Evolutionary conservation across 2,888 invertebrate species (phyloP).

Genomic region (Papilio protenor): DNA sequence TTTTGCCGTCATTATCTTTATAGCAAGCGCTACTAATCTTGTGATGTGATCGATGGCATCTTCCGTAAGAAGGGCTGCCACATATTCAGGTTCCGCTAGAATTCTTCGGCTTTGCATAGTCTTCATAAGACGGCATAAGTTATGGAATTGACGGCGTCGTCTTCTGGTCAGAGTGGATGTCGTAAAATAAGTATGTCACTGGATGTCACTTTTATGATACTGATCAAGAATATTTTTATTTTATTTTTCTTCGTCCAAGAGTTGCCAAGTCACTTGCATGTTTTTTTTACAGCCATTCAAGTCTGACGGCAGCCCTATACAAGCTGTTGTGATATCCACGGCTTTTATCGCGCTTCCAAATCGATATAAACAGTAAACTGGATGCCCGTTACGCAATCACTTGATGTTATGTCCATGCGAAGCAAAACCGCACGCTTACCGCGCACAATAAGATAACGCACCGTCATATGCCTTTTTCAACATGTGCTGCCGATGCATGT

Average conservation of each 20-base stretch:
- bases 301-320: slow-evolving; percentile 42
- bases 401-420: slow-evolving; percentile 61
- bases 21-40: slow-evolving; percentile 64
- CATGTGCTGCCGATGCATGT: background rate
- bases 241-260: background rate
- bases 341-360: slow-evolving; percentile 59
- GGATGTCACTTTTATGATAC: no score
- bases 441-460: slow-evolving; percentile 39
- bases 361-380: slow-evolving; percentile 68
- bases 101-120: background rate
- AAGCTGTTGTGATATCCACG: slow-evolving; percentile 63
- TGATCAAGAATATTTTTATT: background rate
- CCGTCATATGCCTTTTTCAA: slow-evolving; percentile 39
- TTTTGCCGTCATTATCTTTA: slow-evolving; percentile 69
- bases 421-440: slow-evolving; percentile 55
- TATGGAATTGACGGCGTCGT: background rate
- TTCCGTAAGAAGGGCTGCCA: slow-evolving; percentile 58
- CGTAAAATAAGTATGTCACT: background rate
- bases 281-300: background rate
- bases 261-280: background rate
- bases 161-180: background rate
- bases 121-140: background rate
- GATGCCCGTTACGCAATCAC: slow-evolving; percentile 72
- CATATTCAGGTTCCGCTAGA: background rate
- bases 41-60: slow-evolving; percentile 71